A percentile compares a stretch with the other conserved stretches of the same genome.
phyloP scores from a whole-genome alignment of 2,113 vertebrate genomes.

The Trogon melanurus region DNA sequence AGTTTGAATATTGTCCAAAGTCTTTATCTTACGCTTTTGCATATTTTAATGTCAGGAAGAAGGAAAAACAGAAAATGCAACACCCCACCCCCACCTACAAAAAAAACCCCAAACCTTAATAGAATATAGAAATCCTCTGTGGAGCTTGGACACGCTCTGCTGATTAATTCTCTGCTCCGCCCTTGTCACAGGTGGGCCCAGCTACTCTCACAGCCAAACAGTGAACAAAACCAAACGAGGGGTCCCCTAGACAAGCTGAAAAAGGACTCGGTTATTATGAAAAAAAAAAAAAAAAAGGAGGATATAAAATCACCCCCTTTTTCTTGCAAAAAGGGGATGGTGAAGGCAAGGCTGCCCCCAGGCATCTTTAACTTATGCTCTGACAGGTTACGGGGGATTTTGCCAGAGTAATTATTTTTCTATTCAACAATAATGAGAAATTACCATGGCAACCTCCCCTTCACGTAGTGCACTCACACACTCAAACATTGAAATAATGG shows the following conservation, averaged over 20 bases:
- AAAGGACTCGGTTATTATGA: conserved; percentile 29
- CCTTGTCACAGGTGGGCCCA: conserved; percentile 38
- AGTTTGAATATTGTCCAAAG: conserved; percentile 24
- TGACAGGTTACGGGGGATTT: conserved; percentile 85
- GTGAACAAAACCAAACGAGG: neutral
- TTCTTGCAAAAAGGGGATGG: conserved; percentile 46
- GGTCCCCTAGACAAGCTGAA: neutral
- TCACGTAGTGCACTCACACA: conserved; percentile 72
- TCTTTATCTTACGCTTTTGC: neutral
- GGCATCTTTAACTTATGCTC: conserved; percentile 82
- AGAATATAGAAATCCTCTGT: neutral
- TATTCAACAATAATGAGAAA: conserved; percentile 89
- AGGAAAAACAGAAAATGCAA: neutral
- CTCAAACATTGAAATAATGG: conserved; percentile 77
- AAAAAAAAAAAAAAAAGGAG: neutral
- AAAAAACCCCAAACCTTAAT: neutral
- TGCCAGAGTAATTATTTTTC: conserved; percentile 88
- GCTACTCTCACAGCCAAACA: conserved; percentile 2
- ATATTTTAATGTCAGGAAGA: conserved; percentile 18
- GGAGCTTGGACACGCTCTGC: neutral
- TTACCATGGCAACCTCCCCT: conserved; percentile 85
- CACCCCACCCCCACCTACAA: neutral
- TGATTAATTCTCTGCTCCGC: conserved; percentile 48
- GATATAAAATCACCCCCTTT: neutral
- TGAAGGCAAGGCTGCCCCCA: conserved; percentile 73